These are phyloP conservation scores for Balaeniceps rex DNA, from an alignment of 2,113 vertebrate species.

Conservation along the genomic window DNA sequence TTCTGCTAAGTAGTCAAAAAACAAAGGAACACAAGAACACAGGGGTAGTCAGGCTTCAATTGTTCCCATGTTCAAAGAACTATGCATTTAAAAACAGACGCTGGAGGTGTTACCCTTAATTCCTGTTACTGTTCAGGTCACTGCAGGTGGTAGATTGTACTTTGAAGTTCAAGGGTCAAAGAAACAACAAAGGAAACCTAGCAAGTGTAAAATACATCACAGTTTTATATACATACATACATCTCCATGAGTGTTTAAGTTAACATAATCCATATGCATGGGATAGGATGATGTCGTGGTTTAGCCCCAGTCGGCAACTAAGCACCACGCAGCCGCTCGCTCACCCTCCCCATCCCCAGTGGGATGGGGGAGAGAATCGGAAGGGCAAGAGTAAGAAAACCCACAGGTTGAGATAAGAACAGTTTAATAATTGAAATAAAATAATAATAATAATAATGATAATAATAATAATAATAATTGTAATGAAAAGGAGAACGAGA, in stretches of 20 bases:
- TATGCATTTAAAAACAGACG: neutral
- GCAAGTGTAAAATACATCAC: neutral
- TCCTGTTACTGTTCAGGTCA: neutral
- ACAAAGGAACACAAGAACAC: neutral
- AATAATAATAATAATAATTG: too few relatives aligned
- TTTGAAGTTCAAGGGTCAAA: neutral
- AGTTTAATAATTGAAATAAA: too few relatives aligned
- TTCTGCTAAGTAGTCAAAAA: neutral
- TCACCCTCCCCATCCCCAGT: too few relatives aligned
- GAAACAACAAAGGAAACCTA: neutral
- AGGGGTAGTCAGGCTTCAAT: neutral
- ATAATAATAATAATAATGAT: too few relatives aligned
- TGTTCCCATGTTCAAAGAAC: neutral
- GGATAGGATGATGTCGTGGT: too few relatives aligned
- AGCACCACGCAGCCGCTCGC: too few relatives aligned
- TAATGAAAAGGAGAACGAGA: too few relatives aligned
- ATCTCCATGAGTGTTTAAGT: neutral
- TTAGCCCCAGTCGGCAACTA: too few relatives aligned
- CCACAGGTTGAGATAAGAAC: too few relatives aligned
- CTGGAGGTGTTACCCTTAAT: neutral
- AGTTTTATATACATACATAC: neutral
- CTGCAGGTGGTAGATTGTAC: neutral
- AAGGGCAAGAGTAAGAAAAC: too few relatives aligned
- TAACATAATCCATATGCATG: neutral
- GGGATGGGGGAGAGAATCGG: too few relatives aligned